Evolutionary conservation across 2,888 invertebrate genomes (phyloP).

Genomic region (Drosophila aldrichi): DNA sequence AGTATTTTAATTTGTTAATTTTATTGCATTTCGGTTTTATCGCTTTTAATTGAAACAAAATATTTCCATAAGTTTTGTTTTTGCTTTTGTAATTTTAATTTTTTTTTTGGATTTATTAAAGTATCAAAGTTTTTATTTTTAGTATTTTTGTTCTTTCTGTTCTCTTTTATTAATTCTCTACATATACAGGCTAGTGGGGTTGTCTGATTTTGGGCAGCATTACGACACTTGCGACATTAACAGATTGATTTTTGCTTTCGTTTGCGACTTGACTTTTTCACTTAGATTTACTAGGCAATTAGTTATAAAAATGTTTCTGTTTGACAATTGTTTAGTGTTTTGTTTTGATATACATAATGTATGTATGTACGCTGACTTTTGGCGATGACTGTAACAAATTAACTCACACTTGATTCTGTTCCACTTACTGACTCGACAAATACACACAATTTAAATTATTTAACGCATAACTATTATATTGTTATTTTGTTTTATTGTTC

Average conservation of each 20-base stretch:
- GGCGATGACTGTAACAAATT: constrained; percentile 63
- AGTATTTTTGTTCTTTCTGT: constrained; percentile 42
- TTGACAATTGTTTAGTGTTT: constrained; percentile 56
- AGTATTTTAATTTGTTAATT: constrained; percentile 39
- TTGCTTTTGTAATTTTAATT: constrained; percentile 17
- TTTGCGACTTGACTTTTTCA: constrained; percentile 53
- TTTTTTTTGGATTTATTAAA: constrained; percentile 38
- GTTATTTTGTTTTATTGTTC: constrained; percentile 59
- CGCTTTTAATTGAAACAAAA: constrained; percentile 33
- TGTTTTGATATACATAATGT: constrained; percentile 38
- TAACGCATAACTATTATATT: constrained; percentile 71
- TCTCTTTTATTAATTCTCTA: constrained; percentile 57
- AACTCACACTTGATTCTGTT: constrained; percentile 38
- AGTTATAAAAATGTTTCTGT: constrained; percentile 50
- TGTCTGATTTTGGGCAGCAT: constrained; percentile 58
- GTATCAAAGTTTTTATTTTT: constrained; percentile 61
- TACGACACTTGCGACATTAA: constrained; percentile 63
- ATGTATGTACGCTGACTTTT: constrained; percentile 43
- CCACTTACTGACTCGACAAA: constrained; percentile 60
- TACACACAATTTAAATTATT: constrained; percentile 49
- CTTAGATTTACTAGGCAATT: constrained; percentile 61
- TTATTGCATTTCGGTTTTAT: constrained; percentile 63
- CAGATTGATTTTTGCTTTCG: constrained; percentile 45
- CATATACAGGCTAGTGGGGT: constrained; percentile 66
- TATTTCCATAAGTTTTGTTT: constrained; percentile 15